phyloP scores from a whole-genome alignment of 2,797 vertebrate species.

The Lerista edwardsae region DNA sequence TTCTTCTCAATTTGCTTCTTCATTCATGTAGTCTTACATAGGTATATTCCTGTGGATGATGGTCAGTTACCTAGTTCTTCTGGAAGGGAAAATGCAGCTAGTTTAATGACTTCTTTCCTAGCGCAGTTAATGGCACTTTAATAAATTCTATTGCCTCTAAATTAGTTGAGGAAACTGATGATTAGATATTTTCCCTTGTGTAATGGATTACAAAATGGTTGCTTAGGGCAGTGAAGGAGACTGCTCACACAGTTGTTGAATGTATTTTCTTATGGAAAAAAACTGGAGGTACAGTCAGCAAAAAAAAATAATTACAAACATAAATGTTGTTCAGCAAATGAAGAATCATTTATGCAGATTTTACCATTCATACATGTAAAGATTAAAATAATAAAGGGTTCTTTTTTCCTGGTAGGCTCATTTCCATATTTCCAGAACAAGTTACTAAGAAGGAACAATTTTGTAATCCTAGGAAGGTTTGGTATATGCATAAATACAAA shows the following conservation, averaged over 20 bases:
- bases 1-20: neutral
- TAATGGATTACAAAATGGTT: conserved; percentile 56
- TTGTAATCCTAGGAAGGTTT: conserved; percentile 12
- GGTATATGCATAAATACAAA: neutral
- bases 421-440: conserved; percentile 9
- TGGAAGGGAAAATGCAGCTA: conserved; percentile 7
- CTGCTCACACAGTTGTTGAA: conserved; percentile 31
- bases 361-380: neutral
- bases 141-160: conserved; percentile 32
- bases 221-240: conserved; percentile 51
- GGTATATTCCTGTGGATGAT: neutral
- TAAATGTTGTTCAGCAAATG: conserved; percentile 27
- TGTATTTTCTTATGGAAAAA: neutral
- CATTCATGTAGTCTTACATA: neutral
- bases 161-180: conserved; percentile 53
- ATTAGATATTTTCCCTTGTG: conserved; percentile 52
- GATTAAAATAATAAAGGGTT: neutral
- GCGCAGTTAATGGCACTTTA: conserved; percentile 49
- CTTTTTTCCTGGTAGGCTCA: neutral
- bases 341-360: neutral
- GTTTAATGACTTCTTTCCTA: conserved; percentile 41
- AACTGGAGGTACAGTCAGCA: neutral
- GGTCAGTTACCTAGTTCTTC: rapidly evolving
- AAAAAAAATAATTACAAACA: conserved; percentile 9
- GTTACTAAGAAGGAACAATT: neutral